Conservation (phyloP, 2,888 invertebrate genomes). For the Catocala fraxini region DNA sequence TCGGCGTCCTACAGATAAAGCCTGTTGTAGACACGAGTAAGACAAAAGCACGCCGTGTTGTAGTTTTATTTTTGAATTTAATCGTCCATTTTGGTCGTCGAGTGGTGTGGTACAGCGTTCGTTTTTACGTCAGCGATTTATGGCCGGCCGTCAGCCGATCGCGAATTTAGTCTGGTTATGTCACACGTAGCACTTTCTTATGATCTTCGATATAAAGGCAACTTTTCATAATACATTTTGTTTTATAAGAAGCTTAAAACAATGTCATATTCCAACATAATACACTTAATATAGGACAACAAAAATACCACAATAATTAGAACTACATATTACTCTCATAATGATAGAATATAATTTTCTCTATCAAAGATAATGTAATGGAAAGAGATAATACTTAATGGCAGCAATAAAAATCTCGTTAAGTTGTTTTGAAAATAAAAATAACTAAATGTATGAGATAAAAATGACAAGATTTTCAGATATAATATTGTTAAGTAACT, state of each 20-base stretch:
- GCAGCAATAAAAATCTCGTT: constrained; percentile 37
- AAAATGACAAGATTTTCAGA: constrained; percentile 12
- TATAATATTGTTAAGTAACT: no score
- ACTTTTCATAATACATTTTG: background rate
- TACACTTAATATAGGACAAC: no score
- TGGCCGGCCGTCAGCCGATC: constrained; percentile 50
- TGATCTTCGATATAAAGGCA: constrained; percentile 26
- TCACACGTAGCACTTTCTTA: constrained; percentile 59
- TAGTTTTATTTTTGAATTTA: constrained; percentile 81
- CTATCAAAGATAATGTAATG: background rate
- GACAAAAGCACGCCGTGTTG: constrained; percentile 78
- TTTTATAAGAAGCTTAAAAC: no score
- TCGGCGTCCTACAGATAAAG: constrained; percentile 74
- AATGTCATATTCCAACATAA: no score
- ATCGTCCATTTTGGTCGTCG: constrained; percentile 74
- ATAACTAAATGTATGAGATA: constrained; percentile 27
- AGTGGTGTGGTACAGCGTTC: constrained; percentile 60
- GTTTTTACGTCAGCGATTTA: constrained; percentile 71
- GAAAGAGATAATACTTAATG: constrained; percentile 16
- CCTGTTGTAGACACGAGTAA: constrained; percentile 83
- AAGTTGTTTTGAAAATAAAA: constrained; percentile 33
- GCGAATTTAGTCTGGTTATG: constrained; percentile 54
- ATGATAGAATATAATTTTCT: background rate
- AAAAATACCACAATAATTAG: no score
- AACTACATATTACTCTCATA: no score